phyloP scores from a whole-genome alignment of 2,113 vertebrate species.

The Trichechus manatus region DNA sequence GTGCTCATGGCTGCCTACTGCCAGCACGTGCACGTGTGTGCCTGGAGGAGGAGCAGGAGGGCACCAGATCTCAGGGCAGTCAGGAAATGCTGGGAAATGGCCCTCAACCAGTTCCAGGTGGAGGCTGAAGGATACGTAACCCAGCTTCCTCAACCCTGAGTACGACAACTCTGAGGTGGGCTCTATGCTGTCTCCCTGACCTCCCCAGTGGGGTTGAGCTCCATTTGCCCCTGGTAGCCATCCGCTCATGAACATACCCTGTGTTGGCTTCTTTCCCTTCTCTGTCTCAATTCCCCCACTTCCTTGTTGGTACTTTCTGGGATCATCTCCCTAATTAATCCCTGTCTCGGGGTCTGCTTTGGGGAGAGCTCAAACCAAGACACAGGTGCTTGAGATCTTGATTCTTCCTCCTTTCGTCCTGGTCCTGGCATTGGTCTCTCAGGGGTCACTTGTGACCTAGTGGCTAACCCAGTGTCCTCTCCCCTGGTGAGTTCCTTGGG shows the following conservation, averaged over 20 bases:
- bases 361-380: not conserved
- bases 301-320: not conserved
- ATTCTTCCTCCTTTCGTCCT: not conserved
- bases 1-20: not conserved
- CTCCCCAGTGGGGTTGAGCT: not conserved
- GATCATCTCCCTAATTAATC: not conserved
- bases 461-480: not conserved
- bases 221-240: rapidly evolving
- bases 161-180: not conserved
- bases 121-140: not conserved
- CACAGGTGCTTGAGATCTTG: not conserved
- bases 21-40: not conserved
- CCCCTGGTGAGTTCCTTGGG: not conserved
- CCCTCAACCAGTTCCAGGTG: not conserved
- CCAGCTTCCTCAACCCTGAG: not conserved
- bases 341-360: not conserved
- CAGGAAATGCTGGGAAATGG: not conserved
- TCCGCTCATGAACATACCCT: not conserved
- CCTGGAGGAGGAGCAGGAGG: not conserved
- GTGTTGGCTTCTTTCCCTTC: not conserved
- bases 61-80: not conserved
- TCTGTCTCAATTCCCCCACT: not conserved
- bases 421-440: not conserved
- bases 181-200: not conserved
- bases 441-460: not conserved